phyloP scores from a whole-genome alignment of 2,797 vertebrate species.

The Nyctibius grandis region DNA sequence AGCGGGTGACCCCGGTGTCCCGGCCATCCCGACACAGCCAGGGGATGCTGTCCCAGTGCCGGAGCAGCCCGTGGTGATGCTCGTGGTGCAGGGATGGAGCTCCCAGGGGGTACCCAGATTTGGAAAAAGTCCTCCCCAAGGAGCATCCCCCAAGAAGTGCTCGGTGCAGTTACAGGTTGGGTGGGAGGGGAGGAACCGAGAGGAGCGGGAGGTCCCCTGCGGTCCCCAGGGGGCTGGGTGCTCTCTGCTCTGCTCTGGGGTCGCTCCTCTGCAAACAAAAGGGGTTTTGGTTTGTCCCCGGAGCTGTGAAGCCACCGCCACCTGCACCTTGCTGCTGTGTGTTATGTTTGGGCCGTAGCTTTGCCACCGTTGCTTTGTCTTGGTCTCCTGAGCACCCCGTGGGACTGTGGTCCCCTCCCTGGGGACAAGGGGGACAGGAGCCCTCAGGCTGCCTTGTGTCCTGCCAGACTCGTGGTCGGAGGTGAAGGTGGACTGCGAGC shows the following conservation, averaged over 20 bases:
- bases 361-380: neutral
- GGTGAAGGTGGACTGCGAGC: constrained; percentile 86
- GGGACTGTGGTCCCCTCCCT: neutral
- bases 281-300: neutral
- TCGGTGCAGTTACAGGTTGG: neutral
- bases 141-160: neutral
- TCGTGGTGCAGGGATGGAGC: neutral
- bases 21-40: rapidly evolving
- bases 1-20: neutral
- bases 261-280: neutral
- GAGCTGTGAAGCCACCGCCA: neutral
- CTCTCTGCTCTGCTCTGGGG: neutral
- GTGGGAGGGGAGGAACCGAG: neutral
- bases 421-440: neutral
- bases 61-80: neutral
- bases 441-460: neutral
- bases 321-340: neutral
- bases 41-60: neutral
- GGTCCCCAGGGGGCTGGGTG: neutral
- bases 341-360: neutral
- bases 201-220: rapidly evolving
- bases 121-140: neutral
- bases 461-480: constrained; percentile 84
- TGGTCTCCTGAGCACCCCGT: neutral
- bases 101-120: neutral